Conservation (phyloP, 2,113 vertebrate species). For the Platysteira castanea region DNA sequence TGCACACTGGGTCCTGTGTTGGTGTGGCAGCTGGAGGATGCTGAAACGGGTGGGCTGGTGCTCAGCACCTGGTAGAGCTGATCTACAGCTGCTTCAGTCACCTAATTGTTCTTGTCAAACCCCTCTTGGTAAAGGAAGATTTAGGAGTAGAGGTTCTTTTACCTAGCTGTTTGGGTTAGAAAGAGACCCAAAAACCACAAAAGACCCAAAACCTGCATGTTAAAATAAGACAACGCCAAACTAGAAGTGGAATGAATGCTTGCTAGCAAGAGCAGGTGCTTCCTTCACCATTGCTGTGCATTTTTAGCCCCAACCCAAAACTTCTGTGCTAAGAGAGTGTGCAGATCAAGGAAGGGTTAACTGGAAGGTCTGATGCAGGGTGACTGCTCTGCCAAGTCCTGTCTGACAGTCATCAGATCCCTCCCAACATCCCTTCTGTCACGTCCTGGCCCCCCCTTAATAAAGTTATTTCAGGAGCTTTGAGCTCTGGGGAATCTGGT, state of each 20-base stretch:
- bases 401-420: neutral
- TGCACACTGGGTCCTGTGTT: neutral
- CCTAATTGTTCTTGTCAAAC: neutral
- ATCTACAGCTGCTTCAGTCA: neutral
- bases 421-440: neutral
- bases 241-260: neutral
- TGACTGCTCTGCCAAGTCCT: neutral
- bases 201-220: neutral
- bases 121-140: neutral
- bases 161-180: neutral
- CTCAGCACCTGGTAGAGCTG: neutral
- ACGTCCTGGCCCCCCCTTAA: rapidly evolving
- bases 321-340: neutral
- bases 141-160: neutral
- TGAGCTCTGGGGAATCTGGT: neutral
- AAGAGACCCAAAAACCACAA: neutral
- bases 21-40: neutral
- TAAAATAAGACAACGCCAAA: neutral
- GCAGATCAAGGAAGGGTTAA: neutral
- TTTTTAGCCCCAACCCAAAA: neutral
- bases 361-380: neutral
- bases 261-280: neutral
- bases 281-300: neutral
- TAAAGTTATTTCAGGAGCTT: neutral
- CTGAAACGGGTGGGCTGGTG: neutral